Percentiles rank a stretch among this genome's conserved stretches.
Conservation (phyloP, 1,140 invertebrate genomes). For the Uloborus diversus region DNA sequence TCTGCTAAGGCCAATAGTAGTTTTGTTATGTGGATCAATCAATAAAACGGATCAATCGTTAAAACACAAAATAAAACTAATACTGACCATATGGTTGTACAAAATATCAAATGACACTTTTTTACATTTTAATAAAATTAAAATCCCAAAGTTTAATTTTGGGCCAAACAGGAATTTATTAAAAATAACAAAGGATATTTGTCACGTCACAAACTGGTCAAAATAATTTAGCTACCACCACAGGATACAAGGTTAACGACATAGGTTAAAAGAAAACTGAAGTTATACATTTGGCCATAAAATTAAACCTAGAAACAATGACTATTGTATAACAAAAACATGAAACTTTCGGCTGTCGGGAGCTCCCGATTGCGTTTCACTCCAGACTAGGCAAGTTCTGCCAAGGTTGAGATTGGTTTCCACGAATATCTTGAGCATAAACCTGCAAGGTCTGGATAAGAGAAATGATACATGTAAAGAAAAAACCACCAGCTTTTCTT, state of each 20-base stretch:
- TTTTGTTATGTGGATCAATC: conserved; percentile 30
- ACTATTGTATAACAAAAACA: conserved; percentile 49
- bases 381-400: conserved; percentile 50
- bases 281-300: conserved; percentile 52
- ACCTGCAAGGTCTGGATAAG: conserved; percentile 40
- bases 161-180: conserved; percentile 45
- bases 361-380: conserved; percentile 15
- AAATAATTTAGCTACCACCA: conserved; percentile 56
- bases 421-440: conserved; percentile 36
- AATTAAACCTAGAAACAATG: conserved; percentile 35
- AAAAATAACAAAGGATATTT: conserved; percentile 30
- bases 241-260: conserved; percentile 43
- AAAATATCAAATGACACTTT: conserved; percentile 34
- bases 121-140: conserved; percentile 36
- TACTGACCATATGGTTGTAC: conserved; percentile 50
- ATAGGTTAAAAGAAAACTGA: conserved; percentile 24
- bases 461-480: conserved; percentile 14
- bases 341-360: conserved; percentile 49
- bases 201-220: conserved; percentile 43
- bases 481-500: conserved; percentile 48
- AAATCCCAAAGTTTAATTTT: conserved; percentile 37
- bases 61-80: conserved; percentile 36
- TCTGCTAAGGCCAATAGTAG: conserved; percentile 44
- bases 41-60: not conserved
- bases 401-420: conserved; percentile 32